These are phyloP conservation scores for Eupleurogrammus muticus DNA, from an alignment of 2,797 vertebrate species.

Conservation along the genomic window DNA sequence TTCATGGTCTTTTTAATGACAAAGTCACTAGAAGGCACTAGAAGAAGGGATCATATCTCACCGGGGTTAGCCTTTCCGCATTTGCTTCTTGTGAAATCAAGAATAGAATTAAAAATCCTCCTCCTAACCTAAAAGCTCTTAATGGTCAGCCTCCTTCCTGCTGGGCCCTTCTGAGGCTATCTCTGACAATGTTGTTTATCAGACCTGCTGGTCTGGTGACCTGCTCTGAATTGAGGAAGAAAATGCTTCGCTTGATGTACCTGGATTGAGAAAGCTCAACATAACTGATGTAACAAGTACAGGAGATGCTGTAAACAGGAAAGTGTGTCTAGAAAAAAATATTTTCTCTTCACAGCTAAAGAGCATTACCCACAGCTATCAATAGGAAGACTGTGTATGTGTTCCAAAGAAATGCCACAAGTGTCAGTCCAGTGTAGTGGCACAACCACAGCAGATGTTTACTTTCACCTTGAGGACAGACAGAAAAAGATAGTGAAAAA, in stretches of 20 bases:
- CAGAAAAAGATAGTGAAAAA: not conserved
- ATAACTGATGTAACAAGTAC: slow-evolving; percentile 9
- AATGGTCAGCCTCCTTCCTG: too few species aligned
- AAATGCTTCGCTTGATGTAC: not conserved
- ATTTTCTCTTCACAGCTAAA: slow-evolving; percentile 31
- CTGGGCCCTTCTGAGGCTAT: slow-evolving; percentile 20
- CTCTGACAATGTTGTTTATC: slow-evolving; percentile 37
- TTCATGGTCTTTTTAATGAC: too few species aligned
- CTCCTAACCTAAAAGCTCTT: too few species aligned
- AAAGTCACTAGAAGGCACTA: too few species aligned
- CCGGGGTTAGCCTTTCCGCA: too few species aligned
- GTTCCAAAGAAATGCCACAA: slow-evolving; percentile 13
- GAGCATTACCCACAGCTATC: slow-evolving; percentile 44
- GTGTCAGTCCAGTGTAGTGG: slow-evolving; percentile 44
- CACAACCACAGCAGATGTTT: slow-evolving; percentile 52
- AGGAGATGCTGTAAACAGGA: slow-evolving; percentile 15
- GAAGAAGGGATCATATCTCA: too few species aligned
- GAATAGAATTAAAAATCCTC: too few species aligned
- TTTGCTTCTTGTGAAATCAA: too few species aligned
- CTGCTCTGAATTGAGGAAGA: slow-evolving; percentile 30
- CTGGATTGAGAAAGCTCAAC: slow-evolving; percentile 21
- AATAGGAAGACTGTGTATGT: slow-evolving; percentile 17
- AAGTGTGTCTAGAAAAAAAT: slow-evolving; percentile 33
- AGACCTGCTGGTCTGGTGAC: slow-evolving; percentile 38
- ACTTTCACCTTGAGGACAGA: slow-evolving; percentile 34